Conservation (phyloP, 2,888 invertebrate genomes). For the Temnothorax ravouxi region DNA sequence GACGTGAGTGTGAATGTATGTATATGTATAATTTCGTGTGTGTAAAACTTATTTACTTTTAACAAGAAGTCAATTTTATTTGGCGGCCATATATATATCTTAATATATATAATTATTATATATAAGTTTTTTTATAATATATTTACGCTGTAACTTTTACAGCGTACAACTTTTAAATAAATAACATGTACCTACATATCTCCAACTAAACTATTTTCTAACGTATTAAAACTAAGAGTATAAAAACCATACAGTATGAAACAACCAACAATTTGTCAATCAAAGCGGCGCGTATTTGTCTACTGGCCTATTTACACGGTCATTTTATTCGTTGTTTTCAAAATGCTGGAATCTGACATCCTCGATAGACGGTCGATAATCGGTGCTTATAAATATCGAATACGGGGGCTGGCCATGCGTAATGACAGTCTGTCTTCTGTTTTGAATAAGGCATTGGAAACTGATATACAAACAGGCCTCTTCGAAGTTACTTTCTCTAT, state of each 20-base stretch:
- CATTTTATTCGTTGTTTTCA: conserved; percentile 47
- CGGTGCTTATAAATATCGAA: conserved; percentile 23
- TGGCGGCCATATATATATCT: conserved; percentile 24
- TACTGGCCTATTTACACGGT: neutral
- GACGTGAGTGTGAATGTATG: neutral
- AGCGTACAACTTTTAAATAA: conserved; percentile 15
- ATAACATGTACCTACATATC: neutral
- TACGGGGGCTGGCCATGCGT: conserved; percentile 40
- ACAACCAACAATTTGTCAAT: conserved; percentile 12
- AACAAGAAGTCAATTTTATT: conserved; percentile 16
- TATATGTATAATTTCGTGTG: conserved; percentile 24
- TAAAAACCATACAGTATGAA: conserved; percentile 23
- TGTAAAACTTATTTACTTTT: conserved; percentile 20
- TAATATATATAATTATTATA: conserved; percentile 35
- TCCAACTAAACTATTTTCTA: conserved; percentile 22
- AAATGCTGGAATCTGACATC: conserved; percentile 14
- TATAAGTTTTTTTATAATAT: conserved; percentile 27
- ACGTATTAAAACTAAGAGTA: conserved; percentile 38
- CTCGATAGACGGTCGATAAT: neutral
- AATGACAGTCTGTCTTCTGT: conserved; percentile 16
- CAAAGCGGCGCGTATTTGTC: neutral
- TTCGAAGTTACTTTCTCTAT: conserved; percentile 23
- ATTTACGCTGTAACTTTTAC: neutral
- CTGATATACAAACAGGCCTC: conserved; percentile 19
- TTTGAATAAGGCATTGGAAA: conserved; percentile 24